Evolutionary conservation across 92 coral and sea anemone genomes (phyloP), one percentile per base, ranked within the genome.

Genomic region (Parazoanthus atlanticus): DNA sequence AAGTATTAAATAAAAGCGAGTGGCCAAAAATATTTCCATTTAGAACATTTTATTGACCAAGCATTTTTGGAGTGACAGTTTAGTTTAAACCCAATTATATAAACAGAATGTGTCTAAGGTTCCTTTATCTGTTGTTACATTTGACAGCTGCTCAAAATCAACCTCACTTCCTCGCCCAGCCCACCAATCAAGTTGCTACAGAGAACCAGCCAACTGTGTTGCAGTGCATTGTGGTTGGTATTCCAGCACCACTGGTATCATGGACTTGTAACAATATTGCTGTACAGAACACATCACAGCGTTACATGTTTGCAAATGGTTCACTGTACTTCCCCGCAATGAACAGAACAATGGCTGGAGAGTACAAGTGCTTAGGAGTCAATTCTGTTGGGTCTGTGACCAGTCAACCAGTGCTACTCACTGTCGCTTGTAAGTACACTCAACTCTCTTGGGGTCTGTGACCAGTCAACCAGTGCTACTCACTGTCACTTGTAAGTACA

Each of bases 81-180:
- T 46, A 46, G 6, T 46, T 8, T 8, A 8, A 46, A 46, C 1
- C 12, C 11, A 46, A 46, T 46, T 46, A 46, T 46, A 46, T 46
- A 46, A 46, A 46, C 1, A 43, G 6, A 46, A 46, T 46, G 49
- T 5, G 49, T 46, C 49, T 46, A 46, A 46, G 49, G 1, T 46
- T 11, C 49, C 49, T 46, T 46, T 46, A 46, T 8, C 49, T 7
- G 1, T 56, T 56, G 28, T 3, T 74, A 76, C 33, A 23, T 75
- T 6, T 67, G 80, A 9, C 92, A 97, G 99, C 99, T 78, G 82
- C 86, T 82, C 65, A 76, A 66, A 92, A 95, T 72, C 80, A 75
- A 79, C 99, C 99, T n/a, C 98, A 94, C 80, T 92, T 97, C 86
- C 95, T 89, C 54, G 88, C 95, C 13, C 95, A 91, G 31, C 99